These are phyloP conservation scores for Apodemus sylvaticus DNA, from an alignment of 2,113 vertebrate genomes.

Conservation along the genomic window DNA sequence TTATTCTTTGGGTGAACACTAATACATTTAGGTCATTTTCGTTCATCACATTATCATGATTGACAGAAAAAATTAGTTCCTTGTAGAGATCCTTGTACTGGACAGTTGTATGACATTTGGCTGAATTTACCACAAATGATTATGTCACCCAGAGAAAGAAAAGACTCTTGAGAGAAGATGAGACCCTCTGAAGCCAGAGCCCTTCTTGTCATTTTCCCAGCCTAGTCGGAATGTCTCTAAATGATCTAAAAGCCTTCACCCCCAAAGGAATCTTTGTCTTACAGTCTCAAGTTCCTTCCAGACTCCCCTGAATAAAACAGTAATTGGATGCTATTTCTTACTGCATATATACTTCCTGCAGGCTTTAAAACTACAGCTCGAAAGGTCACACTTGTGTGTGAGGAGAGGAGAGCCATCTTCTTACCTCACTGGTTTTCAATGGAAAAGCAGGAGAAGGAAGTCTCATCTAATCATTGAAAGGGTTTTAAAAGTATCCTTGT, in stretches of 20 bases:
- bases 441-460: neutral
- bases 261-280: neutral
- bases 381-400: neutral
- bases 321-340: neutral
- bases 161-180: neutral
- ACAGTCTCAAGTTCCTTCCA: neutral
- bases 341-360: neutral
- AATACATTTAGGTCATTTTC: neutral
- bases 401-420: neutral
- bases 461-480: neutral
- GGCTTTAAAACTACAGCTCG: neutral
- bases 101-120: neutral
- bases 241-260: neutral
- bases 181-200: neutral
- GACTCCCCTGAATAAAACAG: neutral
- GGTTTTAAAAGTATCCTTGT: neutral
- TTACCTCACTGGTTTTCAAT: neutral
- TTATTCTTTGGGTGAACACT: constrained; percentile 9
- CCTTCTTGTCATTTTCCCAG: neutral
- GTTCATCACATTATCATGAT: neutral
- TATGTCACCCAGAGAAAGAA: neutral
- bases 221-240: neutral
- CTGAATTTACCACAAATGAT: neutral
- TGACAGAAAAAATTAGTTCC: constrained; percentile 24
- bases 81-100: neutral